Conservation (phyloP, 1,140 invertebrate genomes). For the Bilobella aurantiaca region DNA sequence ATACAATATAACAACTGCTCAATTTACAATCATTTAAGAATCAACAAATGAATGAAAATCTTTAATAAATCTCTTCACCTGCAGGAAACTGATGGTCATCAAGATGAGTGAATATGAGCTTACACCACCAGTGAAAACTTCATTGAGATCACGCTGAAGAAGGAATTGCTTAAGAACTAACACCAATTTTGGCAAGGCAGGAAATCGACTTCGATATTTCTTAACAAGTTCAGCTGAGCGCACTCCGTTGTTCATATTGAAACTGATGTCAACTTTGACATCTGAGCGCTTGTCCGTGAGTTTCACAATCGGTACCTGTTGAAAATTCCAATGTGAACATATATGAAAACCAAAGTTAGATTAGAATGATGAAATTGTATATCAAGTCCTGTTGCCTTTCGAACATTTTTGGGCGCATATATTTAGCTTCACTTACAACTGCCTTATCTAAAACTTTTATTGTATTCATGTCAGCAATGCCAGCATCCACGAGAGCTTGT, state of each 20-base stretch:
- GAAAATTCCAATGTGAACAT: too few species aligned
- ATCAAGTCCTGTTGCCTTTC: too few species aligned
- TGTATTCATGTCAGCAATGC: conserved; percentile 72
- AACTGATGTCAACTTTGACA: conserved; percentile 92
- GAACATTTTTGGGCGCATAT: too few species aligned
- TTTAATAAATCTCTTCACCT: conserved; percentile 44
- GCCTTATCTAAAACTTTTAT: conserved; percentile 95
- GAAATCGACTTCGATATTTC: conserved; percentile 65
- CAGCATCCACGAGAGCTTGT: conserved; percentile 72
- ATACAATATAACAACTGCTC: not conserved
- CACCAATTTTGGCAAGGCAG: conserved; percentile 80
- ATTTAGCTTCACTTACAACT: conserved; percentile 52
- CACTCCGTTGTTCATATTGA: conserved; percentile 92
- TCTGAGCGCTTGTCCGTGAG: conserved; percentile 88
- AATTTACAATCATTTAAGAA: not conserved
- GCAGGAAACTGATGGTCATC: conserved; percentile 95
- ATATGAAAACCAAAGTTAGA: not conserved
- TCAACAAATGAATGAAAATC: not conserved
- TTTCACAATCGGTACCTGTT: conserved; percentile 86
- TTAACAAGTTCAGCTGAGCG: conserved; percentile 92
- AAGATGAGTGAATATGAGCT: conserved; percentile 97
- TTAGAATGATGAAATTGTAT: not conserved
- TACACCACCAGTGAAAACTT: conserved; percentile 97
- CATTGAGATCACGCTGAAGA: conserved; percentile 90
- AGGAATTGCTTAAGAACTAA: conserved; percentile 97